Evolutionary conservation across 2,888 invertebrate species (phyloP), one percentile per base, ranked within the genome.

Genomic region (Silvanus unidentatus): DNA sequence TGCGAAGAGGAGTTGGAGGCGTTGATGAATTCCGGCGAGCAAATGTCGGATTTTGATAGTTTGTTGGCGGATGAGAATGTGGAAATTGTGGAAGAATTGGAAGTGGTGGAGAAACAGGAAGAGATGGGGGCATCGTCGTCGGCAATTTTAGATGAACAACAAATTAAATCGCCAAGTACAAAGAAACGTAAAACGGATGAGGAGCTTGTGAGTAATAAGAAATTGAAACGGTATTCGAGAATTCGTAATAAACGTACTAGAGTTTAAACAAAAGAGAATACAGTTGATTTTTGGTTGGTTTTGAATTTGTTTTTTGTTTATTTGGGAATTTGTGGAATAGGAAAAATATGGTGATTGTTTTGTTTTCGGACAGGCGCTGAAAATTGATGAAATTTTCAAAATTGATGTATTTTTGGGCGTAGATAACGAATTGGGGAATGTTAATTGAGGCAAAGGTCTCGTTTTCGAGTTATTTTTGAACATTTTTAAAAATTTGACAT

Each of bases 1-100:
- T 75, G 78, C 53, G 64, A 72, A 9, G 75, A 77, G 1, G 82
- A 83, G 60, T 65, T 80, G 36, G 78, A 80, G 57, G 60, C 57
- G 9, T 54, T 59, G 11, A 51, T 58, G 38, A 59, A 59, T 58
- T 14, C 62, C 79, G 43, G 72, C 78, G n/a, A 80, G 80, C 70
- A 80, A 80, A 77, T 41, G 73, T 77, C 4, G 6, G 32, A 32
- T 32, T 32, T 32, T n/a, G 46, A 47, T 43, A 40, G 46, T 38
- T 45, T 42, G 27, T 42, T 44, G 30, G 29, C 40, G 2, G 44
- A 44, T 9, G 40, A 42, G n/a, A 44, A 47, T 16, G 40, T 11
- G 3, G 22, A 14, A 10, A 15, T 43, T 12, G 36, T 37, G 2
- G 40, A 44, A 42, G 38, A 43, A 16, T 12, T 41, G 12, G 52